A percentile compares a stretch with the other conserved stretches of the same genome.
These are phyloP conservation scores for Oncorhynchus keta DNA, from an alignment of 2,113 vertebrate species.

Conservation along the genomic window DNA sequence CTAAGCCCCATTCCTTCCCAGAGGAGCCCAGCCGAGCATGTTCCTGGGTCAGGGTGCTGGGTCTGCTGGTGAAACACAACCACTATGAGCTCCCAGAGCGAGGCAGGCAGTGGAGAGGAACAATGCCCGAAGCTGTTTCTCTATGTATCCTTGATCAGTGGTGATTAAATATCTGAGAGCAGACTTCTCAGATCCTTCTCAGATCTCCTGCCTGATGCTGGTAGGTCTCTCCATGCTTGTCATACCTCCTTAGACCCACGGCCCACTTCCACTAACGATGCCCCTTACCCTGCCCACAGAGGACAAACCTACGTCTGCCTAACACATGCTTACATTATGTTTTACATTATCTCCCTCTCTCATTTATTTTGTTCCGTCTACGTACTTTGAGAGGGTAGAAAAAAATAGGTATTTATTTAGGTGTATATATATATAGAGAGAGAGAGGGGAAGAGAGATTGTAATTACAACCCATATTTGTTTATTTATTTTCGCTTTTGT, in stretches of 20 bases:
- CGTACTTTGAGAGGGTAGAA: slow-evolving; percentile 1
- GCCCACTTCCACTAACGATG: background rate
- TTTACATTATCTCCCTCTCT: slow-evolving; percentile 40
- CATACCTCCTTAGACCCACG: slow-evolving; percentile 2
- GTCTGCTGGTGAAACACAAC: slow-evolving; percentile 60
- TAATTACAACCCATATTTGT: too few species aligned
- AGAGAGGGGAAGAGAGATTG: too few species aligned
- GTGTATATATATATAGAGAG: too few species aligned
- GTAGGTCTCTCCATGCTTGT: slow-evolving; percentile 33
- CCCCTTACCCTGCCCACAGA: slow-evolving; percentile 8
- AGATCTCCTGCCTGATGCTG: slow-evolving; percentile 28
- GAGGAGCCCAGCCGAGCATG: slow-evolving; percentile 49
- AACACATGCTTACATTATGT: slow-evolving; percentile 52
- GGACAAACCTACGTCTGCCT: slow-evolving; percentile 55
- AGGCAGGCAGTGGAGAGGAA: slow-evolving; percentile 26
- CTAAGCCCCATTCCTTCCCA: slow-evolving; percentile 5
- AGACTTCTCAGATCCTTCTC: background rate
- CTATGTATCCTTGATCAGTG: slow-evolving; percentile 44
- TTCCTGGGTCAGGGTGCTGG: slow-evolving; percentile 51
- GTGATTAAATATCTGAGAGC: slow-evolving; percentile 40
- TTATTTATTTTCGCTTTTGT: too few species aligned
- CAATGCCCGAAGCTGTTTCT: slow-evolving; percentile 35
- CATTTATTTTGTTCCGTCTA: slow-evolving; percentile 22
- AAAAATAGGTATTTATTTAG: too few species aligned
- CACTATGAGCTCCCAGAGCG: slow-evolving; percentile 22